Base-by-base conservation (phyloP, 2,797 vertebrate genomes). In the Mycteria americana region DNA sequence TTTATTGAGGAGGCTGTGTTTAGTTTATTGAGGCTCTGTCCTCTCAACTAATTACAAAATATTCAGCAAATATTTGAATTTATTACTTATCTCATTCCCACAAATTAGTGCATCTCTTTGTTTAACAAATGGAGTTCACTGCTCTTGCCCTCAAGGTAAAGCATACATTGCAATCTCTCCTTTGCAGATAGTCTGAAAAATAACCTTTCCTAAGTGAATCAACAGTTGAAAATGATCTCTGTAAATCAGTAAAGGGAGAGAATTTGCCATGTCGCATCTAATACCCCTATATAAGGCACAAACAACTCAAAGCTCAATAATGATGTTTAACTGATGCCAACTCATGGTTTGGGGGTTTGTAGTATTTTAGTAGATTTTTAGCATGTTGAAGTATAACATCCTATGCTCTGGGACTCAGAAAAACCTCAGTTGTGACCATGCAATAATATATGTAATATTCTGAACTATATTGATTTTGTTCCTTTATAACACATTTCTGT, bases 21-120 rank as follows among this genome's bases (percentile, higher is more conserved):
- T 88, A 74, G 82, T 92, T 95, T 93, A 89, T 95, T 76, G 77
- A 93, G 31, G 81, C n/a, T 96, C 78, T 91, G 92, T 89, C 88
- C 91, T 97, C 83, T 97, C 65, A 89, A 68, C 63, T 94, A 96
- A 97, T 98, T 98, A 95, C 97, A 98, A 98, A 98, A 98, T 96
- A 87, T 90, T 97, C 59, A 70, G 97, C 96, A 98, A 98, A 98
- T 98, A 98, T 98, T 98, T 98, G 97, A 94, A 84, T 60, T 85
- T 95, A 92, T 91, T 72, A 97, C 96, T 97, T 97, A 97, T 85
- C 97, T 98, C 85, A 56, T 94, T 60, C 88, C 92, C 82, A 96
- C 74, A 97, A 96, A 97, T 92, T 95, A 88, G 95, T 83, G 92
- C 31, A 91, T 85, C 84, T 94, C 88, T 97, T 77, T 98, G 94